These are phyloP conservation scores for Halcyon leucocephala DNA, from an alignment of 2,797 vertebrate species.

Conservation along the genomic window DNA sequence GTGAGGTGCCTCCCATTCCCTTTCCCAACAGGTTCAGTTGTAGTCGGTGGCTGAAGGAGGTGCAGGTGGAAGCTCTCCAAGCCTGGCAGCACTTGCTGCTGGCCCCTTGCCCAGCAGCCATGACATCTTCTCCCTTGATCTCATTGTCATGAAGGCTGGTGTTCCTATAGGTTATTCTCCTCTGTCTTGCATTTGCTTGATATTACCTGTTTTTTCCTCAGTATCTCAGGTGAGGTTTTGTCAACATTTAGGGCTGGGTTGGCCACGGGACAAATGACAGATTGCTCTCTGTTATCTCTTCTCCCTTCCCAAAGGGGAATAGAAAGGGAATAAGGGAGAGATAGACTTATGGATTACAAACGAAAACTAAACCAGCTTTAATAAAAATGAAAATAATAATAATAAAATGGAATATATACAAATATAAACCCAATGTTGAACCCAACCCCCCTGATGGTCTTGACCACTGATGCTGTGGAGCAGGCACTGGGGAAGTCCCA, in stretches of 20 bases:
- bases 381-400: neutral
- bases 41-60: accelerated
- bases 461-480: neutral
- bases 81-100: neutral
- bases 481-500: neutral
- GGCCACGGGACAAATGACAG: neutral
- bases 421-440: neutral
- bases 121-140: neutral
- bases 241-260: neutral
- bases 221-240: neutral
- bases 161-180: neutral
- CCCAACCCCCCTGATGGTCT: neutral
- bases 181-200: neutral
- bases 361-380: neutral
- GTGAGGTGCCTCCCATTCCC: neutral
- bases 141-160: accelerated
- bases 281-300: neutral
- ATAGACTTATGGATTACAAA: neutral
- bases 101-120: neutral
- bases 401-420: neutral
- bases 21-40: neutral
- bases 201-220: neutral
- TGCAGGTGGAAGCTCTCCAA: neutral
- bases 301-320: neutral
- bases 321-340: neutral